Evolutionary conservation across 2,888 invertebrate species (phyloP).

Genomic region (Dysmachus trigonus): DNA sequence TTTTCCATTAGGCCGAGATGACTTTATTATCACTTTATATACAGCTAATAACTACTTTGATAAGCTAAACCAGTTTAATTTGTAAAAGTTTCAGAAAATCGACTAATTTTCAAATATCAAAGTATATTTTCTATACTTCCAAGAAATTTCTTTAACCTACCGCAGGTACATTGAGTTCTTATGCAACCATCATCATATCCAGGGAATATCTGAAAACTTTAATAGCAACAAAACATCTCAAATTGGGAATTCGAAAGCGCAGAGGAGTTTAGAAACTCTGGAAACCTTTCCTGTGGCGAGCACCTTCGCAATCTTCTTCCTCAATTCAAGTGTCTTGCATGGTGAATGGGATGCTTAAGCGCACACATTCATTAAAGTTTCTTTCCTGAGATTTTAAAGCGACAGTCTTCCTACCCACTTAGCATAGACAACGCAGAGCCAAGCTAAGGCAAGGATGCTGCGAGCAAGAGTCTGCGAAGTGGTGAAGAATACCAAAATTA

Average conservation of each 20-base stretch:
- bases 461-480: conserved; percentile 20
- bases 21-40: neutral
- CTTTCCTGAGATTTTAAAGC: conserved; percentile 12
- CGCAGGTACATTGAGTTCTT: neutral
- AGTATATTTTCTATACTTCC: neutral
- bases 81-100: neutral
- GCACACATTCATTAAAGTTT: conserved; percentile 36
- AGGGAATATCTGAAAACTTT: neutral
- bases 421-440: neutral
- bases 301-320: neutral
- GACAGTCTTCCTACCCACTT: conserved; percentile 13
- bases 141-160: neutral
- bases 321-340: conserved; percentile 7
- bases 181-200: neutral
- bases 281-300: neutral
- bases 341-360: conserved; percentile 19
- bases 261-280: neutral
- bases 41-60: neutral
- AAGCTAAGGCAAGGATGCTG: neutral
- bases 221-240: neutral
- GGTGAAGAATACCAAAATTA: conserved; percentile 26
- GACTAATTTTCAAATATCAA: neutral
- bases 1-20: neutral
- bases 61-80: neutral
- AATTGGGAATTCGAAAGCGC: neutral